These are phyloP conservation scores for Pedicia rivosa DNA, from an alignment of 2,888 invertebrate genomes.

Conservation along the genomic window DNA sequence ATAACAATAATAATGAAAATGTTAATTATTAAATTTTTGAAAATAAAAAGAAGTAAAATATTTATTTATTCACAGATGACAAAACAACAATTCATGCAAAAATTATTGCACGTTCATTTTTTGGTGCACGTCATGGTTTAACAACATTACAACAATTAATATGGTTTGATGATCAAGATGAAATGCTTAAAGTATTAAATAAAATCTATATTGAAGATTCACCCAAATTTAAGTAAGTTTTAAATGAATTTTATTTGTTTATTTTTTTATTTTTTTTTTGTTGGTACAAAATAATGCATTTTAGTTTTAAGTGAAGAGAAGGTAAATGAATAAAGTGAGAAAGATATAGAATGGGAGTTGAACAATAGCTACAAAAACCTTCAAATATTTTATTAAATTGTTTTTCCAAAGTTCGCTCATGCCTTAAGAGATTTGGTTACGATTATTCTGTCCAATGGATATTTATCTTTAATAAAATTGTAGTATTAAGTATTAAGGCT, in stretches of 20 bases:
- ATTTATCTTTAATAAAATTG: too few species aligned
- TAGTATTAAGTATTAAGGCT: too few species aligned
- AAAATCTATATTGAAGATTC: slow-evolving; percentile 56
- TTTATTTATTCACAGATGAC: slow-evolving; percentile 17
- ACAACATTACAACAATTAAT: slow-evolving; percentile 67
- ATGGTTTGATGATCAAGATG: slow-evolving; percentile 57
- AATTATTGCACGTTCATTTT: slow-evolving; percentile 50
- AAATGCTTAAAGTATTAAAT: slow-evolving; percentile 43
- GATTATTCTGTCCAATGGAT: too few species aligned
- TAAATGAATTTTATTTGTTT: not conserved
- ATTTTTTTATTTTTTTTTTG: not conserved
- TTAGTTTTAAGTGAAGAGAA: not conserved
- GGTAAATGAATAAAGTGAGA: too few species aligned
- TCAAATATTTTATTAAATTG: too few species aligned
- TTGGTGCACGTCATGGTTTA: slow-evolving; percentile 61
- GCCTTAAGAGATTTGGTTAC: too few species aligned
- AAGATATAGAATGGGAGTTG: too few species aligned
- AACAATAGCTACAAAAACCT: too few species aligned
- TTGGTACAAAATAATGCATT: too few species aligned
- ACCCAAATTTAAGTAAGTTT: slow-evolving; percentile 40
- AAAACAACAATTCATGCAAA: slow-evolving; percentile 35
- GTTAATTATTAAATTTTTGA: not conserved
- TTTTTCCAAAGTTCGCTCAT: too few species aligned
- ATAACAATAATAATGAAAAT: not conserved
- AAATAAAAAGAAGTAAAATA: not conserved